These are phyloP conservation scores for Oreocharis arfaki DNA, from an alignment of 2,113 vertebrate species.

Conservation along the genomic window DNA sequence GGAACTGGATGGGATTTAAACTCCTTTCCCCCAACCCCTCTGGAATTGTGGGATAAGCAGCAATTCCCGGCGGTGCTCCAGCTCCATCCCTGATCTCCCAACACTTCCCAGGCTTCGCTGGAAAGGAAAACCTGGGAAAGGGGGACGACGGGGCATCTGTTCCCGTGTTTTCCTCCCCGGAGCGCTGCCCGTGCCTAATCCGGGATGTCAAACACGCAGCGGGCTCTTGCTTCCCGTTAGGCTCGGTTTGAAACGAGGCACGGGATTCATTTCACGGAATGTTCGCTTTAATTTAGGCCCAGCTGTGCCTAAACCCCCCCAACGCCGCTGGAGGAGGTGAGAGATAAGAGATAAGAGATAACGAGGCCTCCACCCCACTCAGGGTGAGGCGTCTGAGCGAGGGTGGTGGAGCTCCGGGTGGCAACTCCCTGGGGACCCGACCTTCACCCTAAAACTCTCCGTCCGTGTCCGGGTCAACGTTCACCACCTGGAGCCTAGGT, in stretches of 20 bases:
- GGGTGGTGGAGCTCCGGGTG: neutral
- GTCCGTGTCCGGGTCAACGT: neutral
- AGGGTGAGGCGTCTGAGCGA: accelerated
- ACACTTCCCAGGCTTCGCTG: neutral
- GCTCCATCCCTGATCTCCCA: neutral
- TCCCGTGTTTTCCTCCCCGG: neutral
- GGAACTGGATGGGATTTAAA: accelerated
- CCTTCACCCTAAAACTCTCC: neutral
- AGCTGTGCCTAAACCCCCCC: neutral
- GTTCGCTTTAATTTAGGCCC: neutral
- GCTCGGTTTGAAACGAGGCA: neutral
- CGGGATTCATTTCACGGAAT: neutral
- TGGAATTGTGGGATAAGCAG: neutral
- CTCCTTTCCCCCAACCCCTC: neutral
- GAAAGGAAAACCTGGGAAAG: neutral
- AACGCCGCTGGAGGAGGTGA: neutral
- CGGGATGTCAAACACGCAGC: neutral
- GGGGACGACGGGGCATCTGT: accelerated
- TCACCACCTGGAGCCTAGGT: neutral
- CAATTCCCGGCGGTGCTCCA: neutral
- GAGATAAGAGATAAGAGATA: neutral
- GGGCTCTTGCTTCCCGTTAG: neutral
- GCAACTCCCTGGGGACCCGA: neutral
- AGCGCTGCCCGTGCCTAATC: neutral
- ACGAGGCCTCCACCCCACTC: neutral